Base-by-base conservation (phyloP, 2,888 invertebrate species). In the Apoderus coryli region DNA sequence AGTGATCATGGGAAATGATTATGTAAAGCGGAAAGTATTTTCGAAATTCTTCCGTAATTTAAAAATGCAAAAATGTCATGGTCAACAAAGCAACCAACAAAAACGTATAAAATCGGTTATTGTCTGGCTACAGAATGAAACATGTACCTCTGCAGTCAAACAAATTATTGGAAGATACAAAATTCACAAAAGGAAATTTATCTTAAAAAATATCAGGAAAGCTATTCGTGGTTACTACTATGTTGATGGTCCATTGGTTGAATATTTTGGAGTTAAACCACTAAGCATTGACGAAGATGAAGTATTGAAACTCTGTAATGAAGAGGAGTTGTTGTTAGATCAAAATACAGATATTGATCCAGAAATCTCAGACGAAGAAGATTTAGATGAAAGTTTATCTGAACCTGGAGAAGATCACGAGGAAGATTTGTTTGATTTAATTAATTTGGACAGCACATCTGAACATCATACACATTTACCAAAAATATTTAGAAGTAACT, bases 1-100 rank as follows among this genome's bases (percentile, higher is more conserved):
- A 1, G 77, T 81, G 1, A 52, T 92, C 16, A 59, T 90, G 4
- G 93, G 92, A 2, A 93, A 93, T 61, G 93, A 93, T 57, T 90
- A 80, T 57, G 74, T 89, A 5, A 64, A 74, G 22, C 65, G 65
- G 34, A 61, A 59, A 3, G 63, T 67, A 0, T 86, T 89, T 48
- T 61, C 60, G 2, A 67, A 71, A 39, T 86, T 90, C 52, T 80
- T 76, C 46, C 54, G 62, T 0, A 69, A 73, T 29, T 50, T 79
- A 4, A 72, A 70, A 49, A 44, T 74, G 19, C 65, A 67, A 5
- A 69, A 67, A 44, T 63, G 58, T 25, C 62, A 59, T 37, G 61
- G 57, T 34, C 44, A 36, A 16, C 63, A 63, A 25, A 71, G 68
- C 46, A 64, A 68, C 2, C 71, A 73, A 35, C 78, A 84, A 46